A percentile compares a stretch with the other conserved stretches of the same genome.
These are phyloP conservation scores for Aplochiton taeniatus DNA, from an alignment of 2,797 vertebrate species.

Conservation along the genomic window DNA sequence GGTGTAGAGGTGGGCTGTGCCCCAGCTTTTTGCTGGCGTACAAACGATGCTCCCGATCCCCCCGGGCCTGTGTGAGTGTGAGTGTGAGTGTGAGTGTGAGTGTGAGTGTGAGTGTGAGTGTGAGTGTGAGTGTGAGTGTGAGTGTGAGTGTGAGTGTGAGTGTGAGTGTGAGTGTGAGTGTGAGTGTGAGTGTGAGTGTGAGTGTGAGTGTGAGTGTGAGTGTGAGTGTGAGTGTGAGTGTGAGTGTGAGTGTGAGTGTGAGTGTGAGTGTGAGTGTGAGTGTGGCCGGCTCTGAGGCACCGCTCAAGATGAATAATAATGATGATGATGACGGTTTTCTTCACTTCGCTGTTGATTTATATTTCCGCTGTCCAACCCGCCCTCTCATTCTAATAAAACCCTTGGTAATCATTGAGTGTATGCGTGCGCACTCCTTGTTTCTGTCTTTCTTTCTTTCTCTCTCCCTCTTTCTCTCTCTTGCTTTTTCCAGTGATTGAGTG, in stretches of 20 bases:
- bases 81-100: neutral
- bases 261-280: constrained; percentile 6
- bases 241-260: neutral
- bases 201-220: neutral
- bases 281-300: constrained; percentile 22
- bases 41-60: too few species aligned
- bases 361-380: constrained; percentile 8
- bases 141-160: neutral
- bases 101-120: constrained; percentile 4
- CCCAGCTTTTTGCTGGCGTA: too few species aligned
- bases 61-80: neutral
- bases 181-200: neutral
- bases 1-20: too few species aligned
- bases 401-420: constrained; percentile 15
- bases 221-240: neutral
- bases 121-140: constrained; percentile 1
- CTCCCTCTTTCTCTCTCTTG: too few species aligned
- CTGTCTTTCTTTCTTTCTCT: too few species aligned
- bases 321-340: constrained; percentile 17
- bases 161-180: constrained; percentile 2
- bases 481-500: constrained; percentile 33
- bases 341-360: constrained; percentile 33
- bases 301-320: constrained; percentile 37
- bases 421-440: neutral
- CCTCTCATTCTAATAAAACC: constrained; percentile 36